Percentiles rank a stretch among this genome's conserved stretches.
phyloP scores from a whole-genome alignment of 2,888 invertebrate genomes.

The Coremacera marginata region DNA sequence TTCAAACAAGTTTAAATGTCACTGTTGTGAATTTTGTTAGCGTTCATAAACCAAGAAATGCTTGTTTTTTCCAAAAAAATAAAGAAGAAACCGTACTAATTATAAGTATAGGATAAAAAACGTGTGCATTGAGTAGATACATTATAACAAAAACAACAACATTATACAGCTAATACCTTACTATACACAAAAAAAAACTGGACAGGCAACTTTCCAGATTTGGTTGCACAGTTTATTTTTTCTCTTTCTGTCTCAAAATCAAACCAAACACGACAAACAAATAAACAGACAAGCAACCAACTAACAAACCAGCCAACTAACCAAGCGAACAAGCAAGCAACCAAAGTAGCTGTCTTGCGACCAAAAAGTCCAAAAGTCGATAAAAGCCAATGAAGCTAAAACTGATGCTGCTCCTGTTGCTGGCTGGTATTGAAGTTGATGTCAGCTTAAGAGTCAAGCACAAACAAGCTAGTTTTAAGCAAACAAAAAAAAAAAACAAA shows the following conservation, averaged over 20 bases:
- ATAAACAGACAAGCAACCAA: background rate
- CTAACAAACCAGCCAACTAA: conserved; percentile 31
- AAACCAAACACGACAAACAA: background rate
- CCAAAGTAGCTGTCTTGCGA: conserved; percentile 32
- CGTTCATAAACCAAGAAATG: too few relatives aligned
- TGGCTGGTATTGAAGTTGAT: background rate
- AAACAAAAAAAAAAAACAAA: background rate
- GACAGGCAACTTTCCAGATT: conserved; percentile 64
- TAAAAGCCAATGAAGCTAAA: conserved; percentile 16
- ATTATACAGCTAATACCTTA: background rate
- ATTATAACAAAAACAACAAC: too few relatives aligned
- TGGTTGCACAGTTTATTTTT: conserved; percentile 45
- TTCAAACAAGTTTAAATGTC: too few relatives aligned
- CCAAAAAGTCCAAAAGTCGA: conserved; percentile 31
- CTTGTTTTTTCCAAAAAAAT: too few relatives aligned
- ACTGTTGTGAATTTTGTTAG: too few relatives aligned
- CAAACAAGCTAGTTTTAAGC: background rate
- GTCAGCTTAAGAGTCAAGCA: background rate
- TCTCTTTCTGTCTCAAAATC: background rate
- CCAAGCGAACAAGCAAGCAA: conserved; percentile 18
- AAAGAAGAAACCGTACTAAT: too few relatives aligned
- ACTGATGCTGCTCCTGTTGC: conserved; percentile 1
- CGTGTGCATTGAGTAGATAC: too few relatives aligned
- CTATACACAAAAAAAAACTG: conserved; percentile 50
- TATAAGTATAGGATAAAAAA: too few relatives aligned